phyloP scores from a whole-genome alignment of 2,888 invertebrate genomes.

The Malthinus seriepunctatus region DNA sequence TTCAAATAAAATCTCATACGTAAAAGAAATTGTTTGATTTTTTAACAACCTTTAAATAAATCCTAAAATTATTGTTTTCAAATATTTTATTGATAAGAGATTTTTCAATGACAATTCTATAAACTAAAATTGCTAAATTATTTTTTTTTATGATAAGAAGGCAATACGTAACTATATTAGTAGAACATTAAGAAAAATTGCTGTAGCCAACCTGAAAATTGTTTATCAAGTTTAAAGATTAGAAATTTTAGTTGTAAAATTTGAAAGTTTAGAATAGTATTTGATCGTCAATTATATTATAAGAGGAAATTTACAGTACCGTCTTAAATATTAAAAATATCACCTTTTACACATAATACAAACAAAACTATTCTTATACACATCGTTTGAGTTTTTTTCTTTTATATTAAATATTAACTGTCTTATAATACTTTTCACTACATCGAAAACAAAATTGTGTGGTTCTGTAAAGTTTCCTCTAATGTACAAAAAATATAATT shows the following conservation, averaged over 20 bases:
- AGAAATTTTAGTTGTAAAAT: neutral
- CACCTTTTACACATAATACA: neutral
- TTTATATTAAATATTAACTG: conserved; percentile 5
- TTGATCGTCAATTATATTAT: neutral
- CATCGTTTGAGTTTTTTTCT: neutral
- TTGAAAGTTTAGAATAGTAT: neutral
- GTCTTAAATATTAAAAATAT: conserved; percentile 6
- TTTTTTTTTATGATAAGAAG: conserved; percentile 43
- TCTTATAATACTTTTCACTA: conserved; percentile 5
- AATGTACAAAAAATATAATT: conserved; percentile 24
- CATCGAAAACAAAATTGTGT: neutral
- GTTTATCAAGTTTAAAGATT: neutral
- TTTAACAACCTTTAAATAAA: conserved; percentile 2
- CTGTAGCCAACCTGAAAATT: conserved; percentile 12
- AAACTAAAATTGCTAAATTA: conserved; percentile 44
- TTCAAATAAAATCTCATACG: conserved; percentile 32
- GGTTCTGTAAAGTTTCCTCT: conserved; percentile 24
- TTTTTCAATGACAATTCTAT: conserved; percentile 44
- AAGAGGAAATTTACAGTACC: conserved; percentile 3
- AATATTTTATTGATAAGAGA: conserved; percentile 48
- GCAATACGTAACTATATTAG: conserved; percentile 47
- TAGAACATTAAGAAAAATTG: conserved; percentile 46
- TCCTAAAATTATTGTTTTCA: neutral
- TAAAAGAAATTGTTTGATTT: conserved; percentile 18
- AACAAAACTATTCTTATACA: neutral